Evolutionary conservation across 2,888 invertebrate genomes (phyloP).

Genomic region (Hypomecis punctinalis): DNA sequence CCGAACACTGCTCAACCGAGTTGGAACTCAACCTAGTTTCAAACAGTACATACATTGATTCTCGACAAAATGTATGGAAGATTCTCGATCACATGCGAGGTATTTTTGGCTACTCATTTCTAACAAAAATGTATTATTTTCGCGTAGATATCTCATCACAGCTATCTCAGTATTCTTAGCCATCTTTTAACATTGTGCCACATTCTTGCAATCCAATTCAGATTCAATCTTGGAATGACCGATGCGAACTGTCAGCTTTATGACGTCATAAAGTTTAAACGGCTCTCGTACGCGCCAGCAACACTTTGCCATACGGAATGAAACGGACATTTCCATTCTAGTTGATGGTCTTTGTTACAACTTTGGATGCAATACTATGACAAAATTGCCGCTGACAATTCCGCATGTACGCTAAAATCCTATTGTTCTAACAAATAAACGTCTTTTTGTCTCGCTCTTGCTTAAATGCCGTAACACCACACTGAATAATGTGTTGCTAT

Average conservation of each 20-base stretch:
- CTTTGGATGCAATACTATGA: not conserved
- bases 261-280: conserved; percentile 28
- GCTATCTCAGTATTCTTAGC: too few species aligned
- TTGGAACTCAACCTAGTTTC: too few species aligned
- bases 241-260: conserved; percentile 30
- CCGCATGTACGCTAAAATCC: not conserved
- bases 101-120: too few species aligned
- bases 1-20: too few species aligned
- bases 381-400: conserved; percentile 1
- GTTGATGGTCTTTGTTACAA: conserved; percentile 10
- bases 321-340: conserved; percentile 16
- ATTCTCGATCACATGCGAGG: too few species aligned
- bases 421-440: not conserved
- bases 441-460: too few species aligned
- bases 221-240: conserved; percentile 28
- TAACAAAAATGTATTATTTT: too few species aligned
- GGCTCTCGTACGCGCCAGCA: conserved; percentile 14
- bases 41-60: too few species aligned
- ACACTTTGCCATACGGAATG: conserved; percentile 12
- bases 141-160: too few species aligned
- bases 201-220: conserved; percentile 29
- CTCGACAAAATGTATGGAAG: too few species aligned
- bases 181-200: conserved; percentile 20
- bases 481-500: too few species aligned
- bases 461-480: too few species aligned